Base-by-base conservation (phyloP, 2,797 vertebrate genomes). In the Brachymystax lenok region DNA sequence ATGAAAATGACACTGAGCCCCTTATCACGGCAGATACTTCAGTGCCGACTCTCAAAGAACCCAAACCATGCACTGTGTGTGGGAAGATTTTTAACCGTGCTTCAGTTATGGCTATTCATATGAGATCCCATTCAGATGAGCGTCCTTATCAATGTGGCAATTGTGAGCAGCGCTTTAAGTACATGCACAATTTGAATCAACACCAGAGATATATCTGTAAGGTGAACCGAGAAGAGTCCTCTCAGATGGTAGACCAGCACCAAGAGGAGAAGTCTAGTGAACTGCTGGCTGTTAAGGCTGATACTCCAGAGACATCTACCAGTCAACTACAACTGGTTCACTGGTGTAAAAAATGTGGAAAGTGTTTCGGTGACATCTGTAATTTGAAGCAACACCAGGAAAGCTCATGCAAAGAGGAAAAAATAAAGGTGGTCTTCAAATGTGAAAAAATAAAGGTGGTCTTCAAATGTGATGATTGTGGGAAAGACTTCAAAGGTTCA, bases 141-240 rank as follows among this genome's bases (percentile, higher is more conserved):
- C 91, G 92, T 0, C 91, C 92, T 0, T 93, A 89, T 54, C 89
- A 92, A 13, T 93, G 92, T 69, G 77, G 92, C 74, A 90, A 92
- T 77, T 93, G 92, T 80, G 92, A 93, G 80, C 91, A 88, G 84
- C 87, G 89, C 0, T 93, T 93, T 3, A 93, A 93, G 35, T 92
- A 93, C 83, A 89, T 91, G 92, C 92, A 93, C 24, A 89, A 92
- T 0, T 86, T 93, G 30, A 93, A 93, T 2, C 83, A 92, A 12
- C 92, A 93, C 83, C 92, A 93, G 87, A 92, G 92, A 4, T 93
- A 93, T 0, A 88, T 93, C 1, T 93, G 92, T 27, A 92, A 92
- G 83, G 91, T 92, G 13, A 74, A 40, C n/a, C 14, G 1, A 2
- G 19, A 40, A 35, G n/a, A 35, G 33, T 33, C 72, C 1, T 63